Conservation (phyloP, 2,888 invertebrate species). For the Apoda limacodes region DNA sequence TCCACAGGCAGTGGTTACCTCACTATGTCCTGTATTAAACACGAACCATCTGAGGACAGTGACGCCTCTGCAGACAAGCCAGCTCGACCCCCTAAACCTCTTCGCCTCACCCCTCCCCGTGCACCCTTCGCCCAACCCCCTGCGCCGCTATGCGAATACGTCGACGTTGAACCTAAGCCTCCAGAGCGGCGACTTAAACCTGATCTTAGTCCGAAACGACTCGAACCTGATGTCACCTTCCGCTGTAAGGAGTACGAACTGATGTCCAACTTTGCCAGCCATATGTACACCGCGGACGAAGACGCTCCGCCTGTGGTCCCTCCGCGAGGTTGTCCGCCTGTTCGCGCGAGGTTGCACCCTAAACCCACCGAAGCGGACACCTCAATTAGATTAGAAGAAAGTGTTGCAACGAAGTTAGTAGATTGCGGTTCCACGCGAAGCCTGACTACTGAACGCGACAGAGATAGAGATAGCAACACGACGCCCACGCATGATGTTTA, state of each 20-base stretch:
- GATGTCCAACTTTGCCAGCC: conserved; percentile 52
- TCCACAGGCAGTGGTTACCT: conserved; percentile 56
- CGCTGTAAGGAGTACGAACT: conserved; percentile 55
- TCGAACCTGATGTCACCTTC: conserved; percentile 22
- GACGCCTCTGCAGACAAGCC: conserved; percentile 45
- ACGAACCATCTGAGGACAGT: conserved; percentile 49
- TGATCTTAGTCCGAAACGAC: conserved; percentile 23
- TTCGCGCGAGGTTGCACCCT: conserved; percentile 23
- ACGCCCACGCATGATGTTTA: conserved; percentile 22
- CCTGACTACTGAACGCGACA: conserved; percentile 12
- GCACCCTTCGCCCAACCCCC: conserved; percentile 22
- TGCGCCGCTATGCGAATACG: conserved; percentile 34
- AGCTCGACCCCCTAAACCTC: conserved; percentile 53
- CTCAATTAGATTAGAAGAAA: conserved; percentile 55
- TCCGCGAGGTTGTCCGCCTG: conserved; percentile 30
- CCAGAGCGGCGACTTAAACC: conserved; percentile 30
- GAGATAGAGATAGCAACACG: conserved; percentile 3
- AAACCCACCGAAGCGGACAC: conserved; percentile 45
- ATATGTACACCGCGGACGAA: conserved; percentile 28
- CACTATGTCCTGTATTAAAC: conserved; percentile 54
- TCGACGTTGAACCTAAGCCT: conserved; percentile 35
- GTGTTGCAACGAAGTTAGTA: conserved; percentile 55
- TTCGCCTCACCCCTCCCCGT: conserved; percentile 43
- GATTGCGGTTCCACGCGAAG: conserved; percentile 50
- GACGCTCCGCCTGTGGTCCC: conserved; percentile 45